phyloP scores from a whole-genome alignment of 2,888 invertebrate species.

The Arrhopalites spinosus region DNA sequence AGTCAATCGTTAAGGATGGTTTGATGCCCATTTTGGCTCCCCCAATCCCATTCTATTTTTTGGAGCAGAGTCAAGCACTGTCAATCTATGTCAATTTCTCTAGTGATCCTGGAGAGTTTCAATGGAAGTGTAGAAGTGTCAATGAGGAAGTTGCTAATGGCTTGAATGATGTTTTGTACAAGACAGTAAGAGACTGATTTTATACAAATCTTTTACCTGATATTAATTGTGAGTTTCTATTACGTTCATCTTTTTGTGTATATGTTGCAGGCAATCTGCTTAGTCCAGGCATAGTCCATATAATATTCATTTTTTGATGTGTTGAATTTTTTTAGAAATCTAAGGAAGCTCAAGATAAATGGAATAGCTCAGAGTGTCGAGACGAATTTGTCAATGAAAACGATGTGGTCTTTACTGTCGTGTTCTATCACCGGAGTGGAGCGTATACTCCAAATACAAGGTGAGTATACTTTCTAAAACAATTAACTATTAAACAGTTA shows the following conservation, averaged over 20 bases:
- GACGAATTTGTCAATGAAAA: slow-evolving; percentile 2
- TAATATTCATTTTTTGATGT: no score
- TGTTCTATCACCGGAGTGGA: slow-evolving; percentile 28
- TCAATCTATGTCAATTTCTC: slow-evolving; percentile 21
- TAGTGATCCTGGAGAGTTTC: slow-evolving; percentile 10
- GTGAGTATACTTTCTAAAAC: not conserved
- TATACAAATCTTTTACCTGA: not conserved
- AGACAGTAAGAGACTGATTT: not conserved
- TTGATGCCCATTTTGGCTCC: slow-evolving; percentile 27
- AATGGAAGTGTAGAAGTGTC: slow-evolving; percentile 27
- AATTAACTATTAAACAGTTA: not conserved
- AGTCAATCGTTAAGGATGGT: not conserved
- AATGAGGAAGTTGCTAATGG: slow-evolving; percentile 13
- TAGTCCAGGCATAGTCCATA: no score
- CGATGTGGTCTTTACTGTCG: slow-evolving; percentile 16
- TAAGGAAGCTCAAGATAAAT: not conserved
- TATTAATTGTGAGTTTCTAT: not conserved
- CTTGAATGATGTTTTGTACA: slow-evolving; percentile 5
- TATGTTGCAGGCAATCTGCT: not conserved
- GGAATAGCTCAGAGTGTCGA: not conserved
- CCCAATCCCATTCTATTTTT: slow-evolving; percentile 5
- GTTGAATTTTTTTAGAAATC: not conserved
- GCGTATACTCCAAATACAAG: not conserved
- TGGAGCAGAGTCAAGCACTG: not conserved
- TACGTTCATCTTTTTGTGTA: not conserved